Base-by-base conservation (phyloP, 30 jellyfish, hydroid and myxozoan species). In the Aurelia sp. region DNA sequence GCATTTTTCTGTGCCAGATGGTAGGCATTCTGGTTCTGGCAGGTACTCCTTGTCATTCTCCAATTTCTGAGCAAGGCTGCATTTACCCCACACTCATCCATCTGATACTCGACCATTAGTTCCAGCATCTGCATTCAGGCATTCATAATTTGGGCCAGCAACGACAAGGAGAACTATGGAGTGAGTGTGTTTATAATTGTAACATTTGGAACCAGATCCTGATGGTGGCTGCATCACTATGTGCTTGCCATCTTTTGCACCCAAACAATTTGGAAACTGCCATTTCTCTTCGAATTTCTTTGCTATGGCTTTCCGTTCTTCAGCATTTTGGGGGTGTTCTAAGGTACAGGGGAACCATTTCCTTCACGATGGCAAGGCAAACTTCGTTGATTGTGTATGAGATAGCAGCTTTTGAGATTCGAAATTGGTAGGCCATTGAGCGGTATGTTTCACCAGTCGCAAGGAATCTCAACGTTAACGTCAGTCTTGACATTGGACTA, bases 391-490 rank as follows among this genome's bases (percentile, higher is more conserved):
- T 60, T 8, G 74, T 86, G 84, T 86, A 61, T 40, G 79, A 63
- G 67, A 86, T 76, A 18, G 91, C 78, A 17, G 84, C 74, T 53
- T 65, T 50, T 10, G 80, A 63, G 57, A 86, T 59, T 15, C 85
- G 24, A 76, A 86, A 74, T 51, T 76, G 90, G 20, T 3, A 47
- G 74, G 72, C 84, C 78, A 83, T 9, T 11, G 92, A 68, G 16
- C 69, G 40, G 60, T n/a, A 83, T 22, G 78, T 67, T 58, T 67
- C 88, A 68, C 92, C 92, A 67, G 74, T 78, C 62, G 89, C 89
- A 12, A 78, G 68, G 27, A 60, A 78, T 31, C 89, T 61, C 67
- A 78, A 33, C 22, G 89, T 60, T 62, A 78, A 35, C 16, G 74
- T 47, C 1, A 58, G 47, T 78, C 89, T 60, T 78, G 80, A 53